These are phyloP conservation scores for Porphyrio hochstetteri DNA, from an alignment of 2,113 vertebrate species.

Conservation along the genomic window DNA sequence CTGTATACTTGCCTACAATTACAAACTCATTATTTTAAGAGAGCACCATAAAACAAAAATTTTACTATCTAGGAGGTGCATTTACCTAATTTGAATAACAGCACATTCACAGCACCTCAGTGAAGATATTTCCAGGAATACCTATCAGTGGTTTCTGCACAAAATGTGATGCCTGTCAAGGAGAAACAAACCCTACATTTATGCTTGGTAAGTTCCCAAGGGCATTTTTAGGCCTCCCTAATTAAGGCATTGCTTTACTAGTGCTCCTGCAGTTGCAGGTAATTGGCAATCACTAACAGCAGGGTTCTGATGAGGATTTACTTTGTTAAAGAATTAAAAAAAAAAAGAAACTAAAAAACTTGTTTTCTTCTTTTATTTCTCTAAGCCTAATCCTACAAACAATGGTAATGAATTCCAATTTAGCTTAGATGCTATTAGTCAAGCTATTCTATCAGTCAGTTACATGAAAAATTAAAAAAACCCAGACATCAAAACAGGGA, in stretches of 20 bases:
- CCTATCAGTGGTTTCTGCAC: neutral
- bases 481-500: neutral
- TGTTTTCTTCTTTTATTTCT: conserved; percentile 5
- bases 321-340: neutral
- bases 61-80: neutral
- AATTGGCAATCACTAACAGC: conserved; percentile 69
- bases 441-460: neutral
- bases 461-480: neutral
- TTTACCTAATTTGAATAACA: neutral
- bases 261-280: conserved; percentile 62
- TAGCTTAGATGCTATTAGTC: neutral
- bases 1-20: neutral
- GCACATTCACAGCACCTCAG: neutral
- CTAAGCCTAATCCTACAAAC: neutral
- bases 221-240: conserved; percentile 48
- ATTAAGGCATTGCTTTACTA: conserved; percentile 57
- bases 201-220: conserved; percentile 39
- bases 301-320: conserved; percentile 65
- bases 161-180: conserved; percentile 10
- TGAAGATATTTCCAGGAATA: neutral
- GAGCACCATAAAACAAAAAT: neutral
- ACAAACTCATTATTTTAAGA: neutral
- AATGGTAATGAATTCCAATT: conserved; percentile 4
- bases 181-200: conserved; percentile 18
- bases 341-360: neutral